These are phyloP conservation scores for Sphyrna mokarran DNA, from an alignment of 2,113 vertebrate genomes.

Conservation along the genomic window DNA sequence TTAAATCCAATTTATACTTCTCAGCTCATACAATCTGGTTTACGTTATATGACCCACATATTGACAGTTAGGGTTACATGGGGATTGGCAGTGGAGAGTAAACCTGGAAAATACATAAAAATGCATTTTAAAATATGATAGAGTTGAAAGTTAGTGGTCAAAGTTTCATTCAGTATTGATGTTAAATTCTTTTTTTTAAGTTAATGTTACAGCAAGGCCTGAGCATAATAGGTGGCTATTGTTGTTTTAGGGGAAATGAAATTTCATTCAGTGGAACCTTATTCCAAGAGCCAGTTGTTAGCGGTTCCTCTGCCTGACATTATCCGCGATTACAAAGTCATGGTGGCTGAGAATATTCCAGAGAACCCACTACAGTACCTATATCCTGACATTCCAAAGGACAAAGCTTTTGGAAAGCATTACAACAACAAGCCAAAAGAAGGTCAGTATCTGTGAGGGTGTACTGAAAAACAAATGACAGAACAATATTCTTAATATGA, in stretches of 20 bases:
- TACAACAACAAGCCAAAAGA: constrained; percentile 86
- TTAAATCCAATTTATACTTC: no score
- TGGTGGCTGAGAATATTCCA: constrained; percentile 78
- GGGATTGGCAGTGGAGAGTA: no score
- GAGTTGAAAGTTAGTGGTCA: neutral
- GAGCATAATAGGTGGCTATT: neutral
- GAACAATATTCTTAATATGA: neutral
- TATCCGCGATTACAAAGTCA: constrained; percentile 90
- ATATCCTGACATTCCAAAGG: constrained; percentile 91
- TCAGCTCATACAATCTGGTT: no score
- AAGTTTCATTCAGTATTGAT: neutral
- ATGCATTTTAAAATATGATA: neutral
- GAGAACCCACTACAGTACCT: constrained; percentile 93
- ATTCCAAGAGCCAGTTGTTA: constrained; percentile 81
- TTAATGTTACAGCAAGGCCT: rapidly evolving
- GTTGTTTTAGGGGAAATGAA: constrained; percentile 71
- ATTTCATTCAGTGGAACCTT: constrained; percentile 89
- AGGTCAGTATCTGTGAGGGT: constrained; percentile 54
- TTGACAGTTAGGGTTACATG: no score
- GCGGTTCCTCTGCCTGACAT: constrained; percentile 89
- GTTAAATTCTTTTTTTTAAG: neutral
- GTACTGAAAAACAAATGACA: neutral
- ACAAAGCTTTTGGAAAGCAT: constrained; percentile 87
- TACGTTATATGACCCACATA: no score
- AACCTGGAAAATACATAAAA: neutral